Evolutionary conservation across 1,140 invertebrate genomes (phyloP), one percentile per base, ranked within the genome.

Genomic region (Atta cephalotes): DNA sequence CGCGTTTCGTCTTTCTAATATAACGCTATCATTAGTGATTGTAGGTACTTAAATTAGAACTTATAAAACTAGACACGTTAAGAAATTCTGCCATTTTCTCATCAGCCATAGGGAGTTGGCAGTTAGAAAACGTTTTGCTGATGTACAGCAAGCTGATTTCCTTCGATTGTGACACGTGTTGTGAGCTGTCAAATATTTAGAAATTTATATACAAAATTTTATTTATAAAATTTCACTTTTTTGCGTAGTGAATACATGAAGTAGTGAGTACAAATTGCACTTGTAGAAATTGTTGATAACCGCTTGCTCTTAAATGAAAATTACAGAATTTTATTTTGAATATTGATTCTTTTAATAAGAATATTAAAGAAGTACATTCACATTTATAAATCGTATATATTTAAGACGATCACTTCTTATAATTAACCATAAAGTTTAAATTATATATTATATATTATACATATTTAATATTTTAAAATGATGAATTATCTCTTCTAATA

Each of bases 1-100:
- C 68, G 56, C 60, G 28, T 78, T 60, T 72, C 79, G 63, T 68
- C 58, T 56, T 65, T 65, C 71, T 84, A 21, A 89, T 87, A 25
- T 56, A 45, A 76, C 65, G 39, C 58, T 56, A 63, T 87, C 71
- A 35, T 72, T 88, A 90, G 74, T 87, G 88, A 90, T 31, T 49
- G 86, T 88, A 80, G 87, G 78, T 88, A 90, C 86, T 87, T 89
- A 51, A 25, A 70, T 51, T 70, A 86, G 90, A 58, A 81, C 56
- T 84, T 87, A 84, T 84, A 74, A 72, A 58, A 58, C 49, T 86
- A 74, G 12, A 28, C 56, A 76, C 31, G 45, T 25, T 88, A 87
- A 90, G 62, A 85, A 80, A 89, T 18, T 76, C 70, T 84, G 80
- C 80, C 80, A 82, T 86, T 90, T 87, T 87, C 66, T 68, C 71